A percentile compares a stretch with the other conserved stretches of the same genome.
Conservation (phyloP, 2,113 vertebrate genomes). For the Entomyzon cyanotis region DNA sequence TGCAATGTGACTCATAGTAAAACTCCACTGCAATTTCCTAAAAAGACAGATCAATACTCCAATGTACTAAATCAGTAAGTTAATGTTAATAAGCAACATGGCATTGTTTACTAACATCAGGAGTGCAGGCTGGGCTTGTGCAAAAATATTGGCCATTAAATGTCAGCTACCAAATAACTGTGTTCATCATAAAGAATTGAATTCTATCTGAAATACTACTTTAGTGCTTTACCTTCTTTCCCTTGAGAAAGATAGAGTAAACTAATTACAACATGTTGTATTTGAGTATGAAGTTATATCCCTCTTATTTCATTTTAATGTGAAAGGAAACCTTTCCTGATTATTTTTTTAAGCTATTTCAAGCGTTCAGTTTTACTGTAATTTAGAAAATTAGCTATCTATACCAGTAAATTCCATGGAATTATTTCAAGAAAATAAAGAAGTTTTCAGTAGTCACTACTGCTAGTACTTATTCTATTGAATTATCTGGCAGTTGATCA, state of each 20-base stretch:
- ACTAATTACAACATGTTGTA: background rate
- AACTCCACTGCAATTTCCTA: background rate
- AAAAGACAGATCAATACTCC: background rate
- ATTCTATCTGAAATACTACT: background rate
- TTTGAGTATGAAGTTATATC: background rate
- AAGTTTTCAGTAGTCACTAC: background rate
- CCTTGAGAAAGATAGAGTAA: background rate
- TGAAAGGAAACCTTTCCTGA: background rate
- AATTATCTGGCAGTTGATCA: background rate
- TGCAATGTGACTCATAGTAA: background rate
- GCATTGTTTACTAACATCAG: background rate
- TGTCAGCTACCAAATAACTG: background rate
- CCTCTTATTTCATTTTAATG: conserved; percentile 4
- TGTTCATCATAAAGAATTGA: background rate
- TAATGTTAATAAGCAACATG: background rate
- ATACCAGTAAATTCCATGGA: background rate
- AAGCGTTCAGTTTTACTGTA: background rate
- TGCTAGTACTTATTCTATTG: background rate
- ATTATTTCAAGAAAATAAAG: background rate
- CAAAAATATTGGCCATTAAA: background rate
- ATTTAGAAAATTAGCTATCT: conserved; percentile 1
- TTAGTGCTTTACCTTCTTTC: background rate
- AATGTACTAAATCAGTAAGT: background rate
- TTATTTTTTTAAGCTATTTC: background rate
- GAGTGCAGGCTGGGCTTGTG: background rate